phyloP scores from a whole-genome alignment of 2,888 invertebrate genomes.

The Serrognathus titanus region DNA sequence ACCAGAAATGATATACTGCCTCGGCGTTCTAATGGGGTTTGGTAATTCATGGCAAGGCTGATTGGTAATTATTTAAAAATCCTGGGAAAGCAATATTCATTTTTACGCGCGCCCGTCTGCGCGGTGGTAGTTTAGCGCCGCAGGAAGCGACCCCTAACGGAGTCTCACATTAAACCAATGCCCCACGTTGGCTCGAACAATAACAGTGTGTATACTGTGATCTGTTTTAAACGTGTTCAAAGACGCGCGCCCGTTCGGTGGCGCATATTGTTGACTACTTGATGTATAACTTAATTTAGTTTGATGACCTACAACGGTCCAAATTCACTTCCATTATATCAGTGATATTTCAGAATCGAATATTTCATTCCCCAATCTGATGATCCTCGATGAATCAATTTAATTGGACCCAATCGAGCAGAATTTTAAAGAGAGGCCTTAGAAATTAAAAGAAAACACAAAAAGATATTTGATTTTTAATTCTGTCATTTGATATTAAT shows the following conservation, averaged over 20 bases:
- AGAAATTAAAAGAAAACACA: too few species aligned
- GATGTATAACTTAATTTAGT: conserved; percentile 21
- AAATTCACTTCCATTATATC: too few species aligned
- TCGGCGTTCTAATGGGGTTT: too few species aligned
- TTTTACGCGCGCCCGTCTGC: conserved; percentile 6
- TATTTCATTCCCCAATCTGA: too few species aligned
- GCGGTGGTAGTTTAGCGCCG: not conserved
- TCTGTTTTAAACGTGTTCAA: conserved; percentile 14
- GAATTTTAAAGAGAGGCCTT: too few species aligned
- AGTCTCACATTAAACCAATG: conserved; percentile 4
- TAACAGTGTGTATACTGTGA: conserved; percentile 15
- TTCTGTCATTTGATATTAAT: too few species aligned
- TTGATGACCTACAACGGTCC: not conserved
- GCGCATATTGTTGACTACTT: conserved; percentile 12
- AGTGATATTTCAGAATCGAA: too few species aligned
- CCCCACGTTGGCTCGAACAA: conserved; percentile 12
- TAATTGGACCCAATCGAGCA: too few species aligned
- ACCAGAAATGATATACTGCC: too few species aligned
- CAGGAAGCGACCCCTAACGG: conserved; percentile 10
- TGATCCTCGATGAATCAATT: too few species aligned
- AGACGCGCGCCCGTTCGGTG: conserved; percentile 14
- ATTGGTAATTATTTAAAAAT: not conserved
- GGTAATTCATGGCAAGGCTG: too few species aligned
- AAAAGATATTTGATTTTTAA: too few species aligned
- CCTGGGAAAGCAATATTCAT: not conserved